Conservation (phyloP, 2,797 vertebrate species). For the Acrossocheilus wenchowensis region DNA sequence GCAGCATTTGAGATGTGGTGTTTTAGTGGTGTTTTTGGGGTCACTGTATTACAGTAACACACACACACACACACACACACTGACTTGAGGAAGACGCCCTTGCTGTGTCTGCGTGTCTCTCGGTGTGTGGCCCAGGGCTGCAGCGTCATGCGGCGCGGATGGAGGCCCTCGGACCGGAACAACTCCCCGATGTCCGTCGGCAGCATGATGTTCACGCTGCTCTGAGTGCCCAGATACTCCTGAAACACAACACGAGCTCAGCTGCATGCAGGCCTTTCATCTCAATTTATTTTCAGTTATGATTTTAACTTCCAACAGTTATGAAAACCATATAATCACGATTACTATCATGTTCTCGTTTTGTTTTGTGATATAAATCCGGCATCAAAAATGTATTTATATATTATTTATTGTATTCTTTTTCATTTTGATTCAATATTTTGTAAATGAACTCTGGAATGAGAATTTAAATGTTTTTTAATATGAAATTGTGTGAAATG, state of each 20-base stretch:
- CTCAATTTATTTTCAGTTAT: neutral
- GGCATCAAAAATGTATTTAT: neutral
- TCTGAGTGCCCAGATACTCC: slow-evolving; percentile 79
- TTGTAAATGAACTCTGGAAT: no score
- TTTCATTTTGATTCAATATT: no score
- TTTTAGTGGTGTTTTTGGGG: no score
- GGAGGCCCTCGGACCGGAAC: slow-evolving; percentile 76
- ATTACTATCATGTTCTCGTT: neutral
- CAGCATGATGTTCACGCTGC: slow-evolving; percentile 81
- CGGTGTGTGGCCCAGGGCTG: slow-evolving; percentile 85
- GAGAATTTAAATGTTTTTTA: no score
- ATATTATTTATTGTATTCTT: neutral
- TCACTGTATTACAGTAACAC: neutral
- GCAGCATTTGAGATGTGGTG: no score
- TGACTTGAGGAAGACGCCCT: slow-evolving; percentile 89
- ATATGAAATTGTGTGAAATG: no score
- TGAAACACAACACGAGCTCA: slow-evolving; percentile 56
- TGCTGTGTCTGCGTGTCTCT: slow-evolving; percentile 75
- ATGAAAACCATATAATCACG: neutral
- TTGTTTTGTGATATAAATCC: neutral
- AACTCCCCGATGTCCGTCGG: slow-evolving; percentile 80
- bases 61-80: slow-evolving; percentile 57
- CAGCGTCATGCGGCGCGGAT: slow-evolving; percentile 78
- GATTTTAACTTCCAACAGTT: neutral
- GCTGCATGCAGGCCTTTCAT: no score